phyloP scores from a whole-genome alignment of 2,113 vertebrate genomes.

The Gadus macrocephalus region DNA sequence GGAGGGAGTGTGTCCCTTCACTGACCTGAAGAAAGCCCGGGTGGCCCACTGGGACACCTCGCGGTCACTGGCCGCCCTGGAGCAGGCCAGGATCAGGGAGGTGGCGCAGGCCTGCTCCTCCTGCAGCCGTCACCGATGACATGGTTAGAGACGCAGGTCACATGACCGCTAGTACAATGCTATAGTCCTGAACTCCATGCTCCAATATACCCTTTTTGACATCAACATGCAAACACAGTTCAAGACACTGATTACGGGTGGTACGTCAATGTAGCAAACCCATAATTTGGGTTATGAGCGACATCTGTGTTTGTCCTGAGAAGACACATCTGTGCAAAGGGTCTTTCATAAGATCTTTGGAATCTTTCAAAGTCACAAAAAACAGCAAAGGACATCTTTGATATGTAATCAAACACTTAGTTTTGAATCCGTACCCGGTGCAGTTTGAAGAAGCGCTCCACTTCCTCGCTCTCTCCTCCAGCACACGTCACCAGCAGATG shows the following conservation, averaged over 20 bases:
- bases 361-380: background rate
- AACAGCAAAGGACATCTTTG: background rate
- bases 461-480: constrained; percentile 92
- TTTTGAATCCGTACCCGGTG: constrained; percentile 79
- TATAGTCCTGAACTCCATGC: too few species aligned
- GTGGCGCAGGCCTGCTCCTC: constrained; percentile 94
- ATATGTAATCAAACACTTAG: background rate
- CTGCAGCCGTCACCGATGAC: constrained; percentile 49
- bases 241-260: too few species aligned
- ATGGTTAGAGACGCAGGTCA: too few species aligned
- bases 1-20: background rate
- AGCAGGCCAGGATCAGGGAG: constrained; percentile 91
- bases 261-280: too few species aligned
- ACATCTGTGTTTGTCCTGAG: too few species aligned
- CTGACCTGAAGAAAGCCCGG: constrained; percentile 92
- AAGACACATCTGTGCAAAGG: too few species aligned
- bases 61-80: constrained; percentile 81
- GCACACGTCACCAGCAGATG: constrained; percentile 90
- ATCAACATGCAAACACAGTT: too few species aligned
- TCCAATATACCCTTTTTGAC: too few species aligned
- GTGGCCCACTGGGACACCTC: constrained; percentile 94
- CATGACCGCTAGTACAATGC: too few species aligned
- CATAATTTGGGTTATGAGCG: too few species aligned
- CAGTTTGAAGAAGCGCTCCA: constrained; percentile 95
- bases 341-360: too few species aligned